These are phyloP conservation scores for Drosophila micromelanica DNA, from an alignment of 1,140 invertebrate species.

Conservation along the genomic window DNA sequence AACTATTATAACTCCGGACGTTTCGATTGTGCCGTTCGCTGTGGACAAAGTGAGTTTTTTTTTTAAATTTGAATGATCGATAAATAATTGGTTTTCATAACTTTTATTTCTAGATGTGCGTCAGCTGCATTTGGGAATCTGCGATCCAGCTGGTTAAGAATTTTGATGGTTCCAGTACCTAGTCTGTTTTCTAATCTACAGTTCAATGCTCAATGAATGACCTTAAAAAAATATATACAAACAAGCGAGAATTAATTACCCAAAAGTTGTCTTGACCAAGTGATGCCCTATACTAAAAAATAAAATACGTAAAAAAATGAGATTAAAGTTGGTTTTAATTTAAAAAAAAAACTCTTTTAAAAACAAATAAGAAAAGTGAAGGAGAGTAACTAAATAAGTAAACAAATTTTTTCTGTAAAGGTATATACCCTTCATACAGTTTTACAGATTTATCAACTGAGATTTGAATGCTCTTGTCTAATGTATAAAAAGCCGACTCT, in stretches of 20 bases:
- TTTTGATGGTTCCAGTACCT: neutral
- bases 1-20: slow-evolving; percentile 87
- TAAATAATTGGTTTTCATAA: neutral
- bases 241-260: neutral
- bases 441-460: slow-evolving; percentile 22
- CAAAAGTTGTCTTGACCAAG: neutral
- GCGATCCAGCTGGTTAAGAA: slow-evolving; percentile 1
- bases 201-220: slow-evolving; percentile 33
- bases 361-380: neutral
- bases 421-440: neutral
- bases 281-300: neutral
- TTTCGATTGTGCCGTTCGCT: slow-evolving; percentile 86
- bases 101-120: slow-evolving; percentile 35
- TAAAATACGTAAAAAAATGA: neutral
- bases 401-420: neutral
- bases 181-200: slow-evolving; percentile 15
- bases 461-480: slow-evolving; percentile 23
- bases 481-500: slow-evolving; percentile 6
- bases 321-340: neutral
- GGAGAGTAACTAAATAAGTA: no score
- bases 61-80: slow-evolving; percentile 3
- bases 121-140: slow-evolving; percentile 34
- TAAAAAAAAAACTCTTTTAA: neutral
- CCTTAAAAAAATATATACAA: slow-evolving; percentile 26
- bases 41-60: slow-evolving; percentile 86